A percentile compares a stretch with the other conserved stretches of the same genome.
Conservation (phyloP, 2,113 vertebrate species). For the Paramormyrops kingsleyae region DNA sequence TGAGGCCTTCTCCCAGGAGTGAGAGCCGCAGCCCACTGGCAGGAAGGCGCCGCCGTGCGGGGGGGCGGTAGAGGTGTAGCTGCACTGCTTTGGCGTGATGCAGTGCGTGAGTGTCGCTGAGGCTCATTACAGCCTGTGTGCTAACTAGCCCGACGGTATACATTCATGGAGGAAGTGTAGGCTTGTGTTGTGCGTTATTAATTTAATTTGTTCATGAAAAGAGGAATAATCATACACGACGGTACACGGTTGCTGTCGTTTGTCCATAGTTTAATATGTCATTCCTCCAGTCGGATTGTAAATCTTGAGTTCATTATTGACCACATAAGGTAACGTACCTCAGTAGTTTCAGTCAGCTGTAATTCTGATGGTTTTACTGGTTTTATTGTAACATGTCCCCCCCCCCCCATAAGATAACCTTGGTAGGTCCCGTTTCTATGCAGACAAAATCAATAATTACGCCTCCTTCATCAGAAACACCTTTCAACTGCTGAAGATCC, state of each 20-base stretch:
- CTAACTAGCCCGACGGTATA: neutral
- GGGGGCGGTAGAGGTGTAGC: neutral
- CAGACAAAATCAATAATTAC: neutral
- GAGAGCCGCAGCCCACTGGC: neutral
- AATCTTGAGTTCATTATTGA: neutral
- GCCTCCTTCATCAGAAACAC: neutral
- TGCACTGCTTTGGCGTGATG: neutral
- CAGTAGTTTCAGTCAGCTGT: neutral
- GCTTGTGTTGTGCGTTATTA: neutral
- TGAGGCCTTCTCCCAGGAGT: neutral
- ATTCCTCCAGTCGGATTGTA: neutral
- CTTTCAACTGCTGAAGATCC: neutral
- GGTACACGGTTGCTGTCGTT: neutral
- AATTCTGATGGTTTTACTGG: neutral
- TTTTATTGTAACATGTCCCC: neutral
- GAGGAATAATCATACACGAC: neutral
- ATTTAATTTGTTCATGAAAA: neutral
- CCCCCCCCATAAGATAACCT: neutral
- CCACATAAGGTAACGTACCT: neutral
- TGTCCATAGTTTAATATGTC: neutral
- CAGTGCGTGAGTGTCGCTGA: neutral
- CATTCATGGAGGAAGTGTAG: neutral
- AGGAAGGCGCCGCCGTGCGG: neutral
- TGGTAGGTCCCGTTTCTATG: neutral
- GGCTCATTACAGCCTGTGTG: neutral